Evolutionary conservation across 2,888 invertebrate genomes (phyloP).

Genomic region (Xestia sexstrigata): DNA sequence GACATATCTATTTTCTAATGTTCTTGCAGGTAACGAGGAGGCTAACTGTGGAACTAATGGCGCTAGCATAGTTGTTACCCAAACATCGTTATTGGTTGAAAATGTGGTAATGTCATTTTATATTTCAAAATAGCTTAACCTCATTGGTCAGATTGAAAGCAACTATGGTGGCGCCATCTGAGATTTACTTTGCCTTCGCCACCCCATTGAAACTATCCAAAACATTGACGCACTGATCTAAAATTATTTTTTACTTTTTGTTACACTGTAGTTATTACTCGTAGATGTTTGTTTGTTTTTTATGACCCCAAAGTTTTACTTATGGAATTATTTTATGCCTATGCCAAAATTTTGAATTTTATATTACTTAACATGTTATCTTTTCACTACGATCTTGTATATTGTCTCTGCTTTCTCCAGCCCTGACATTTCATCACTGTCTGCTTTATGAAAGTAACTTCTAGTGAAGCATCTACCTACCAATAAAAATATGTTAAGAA

Average conservation of each 20-base stretch:
- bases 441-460: neutral
- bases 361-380: neutral
- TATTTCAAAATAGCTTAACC: no score
- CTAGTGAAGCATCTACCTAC: neutral
- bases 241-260: neutral
- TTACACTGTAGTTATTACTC: no score
- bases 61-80: no score
- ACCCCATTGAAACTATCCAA: conserved; percentile 1
- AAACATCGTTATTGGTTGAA: no score
- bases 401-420: neutral
- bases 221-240: neutral
- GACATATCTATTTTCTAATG: conserved; percentile 7
- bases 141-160: no score
- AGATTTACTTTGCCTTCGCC: no score
- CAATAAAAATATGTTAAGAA: neutral
- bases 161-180: no score
- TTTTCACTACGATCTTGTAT: neutral
- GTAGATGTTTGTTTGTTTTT: neutral
- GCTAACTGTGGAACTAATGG: no score
- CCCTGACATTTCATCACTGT: neutral
- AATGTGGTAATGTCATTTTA: no score
- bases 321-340: neutral
- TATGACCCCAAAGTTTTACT: neutral
- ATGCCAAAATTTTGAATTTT: neutral
- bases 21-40: conserved; percentile 4